phyloP scores from a whole-genome alignment of 1,140 invertebrate genomes.

The Trachymyrmex septentrionalis region DNA sequence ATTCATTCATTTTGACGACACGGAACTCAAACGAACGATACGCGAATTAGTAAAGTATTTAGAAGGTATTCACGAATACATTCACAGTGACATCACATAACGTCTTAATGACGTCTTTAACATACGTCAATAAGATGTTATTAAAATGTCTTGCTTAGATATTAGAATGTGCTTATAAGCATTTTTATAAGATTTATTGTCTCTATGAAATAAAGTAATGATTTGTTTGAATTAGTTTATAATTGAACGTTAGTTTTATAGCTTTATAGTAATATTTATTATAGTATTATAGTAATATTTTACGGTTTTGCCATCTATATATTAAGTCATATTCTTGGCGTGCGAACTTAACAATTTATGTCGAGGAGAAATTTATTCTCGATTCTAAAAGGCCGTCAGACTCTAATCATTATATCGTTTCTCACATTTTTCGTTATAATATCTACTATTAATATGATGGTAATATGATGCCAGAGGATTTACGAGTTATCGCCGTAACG shows the following conservation, averaged over 20 bases:
- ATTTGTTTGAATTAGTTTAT: neutral
- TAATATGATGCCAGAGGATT: neutral
- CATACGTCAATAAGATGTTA: too few species aligned
- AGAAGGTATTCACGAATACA: neutral
- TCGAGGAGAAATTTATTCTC: conserved; percentile 12
- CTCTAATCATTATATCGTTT: neutral
- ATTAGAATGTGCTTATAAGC: conserved; percentile 2
- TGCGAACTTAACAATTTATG: neutral
- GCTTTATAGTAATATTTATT: too few species aligned
- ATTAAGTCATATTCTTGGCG: neutral
- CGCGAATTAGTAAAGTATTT: neutral
- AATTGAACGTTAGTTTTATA: neutral
- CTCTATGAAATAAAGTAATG: neutral
- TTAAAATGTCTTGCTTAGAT: too few species aligned
- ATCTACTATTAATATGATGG: neutral
- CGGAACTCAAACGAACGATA: neutral
- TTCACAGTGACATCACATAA: too few species aligned
- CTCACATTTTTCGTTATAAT: neutral
- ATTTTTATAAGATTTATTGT: neutral
- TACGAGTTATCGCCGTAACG: too few species aligned
- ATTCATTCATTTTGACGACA: conserved; percentile 39
- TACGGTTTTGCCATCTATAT: neutral
- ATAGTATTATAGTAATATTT: neutral
- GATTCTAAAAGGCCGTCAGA: neutral
- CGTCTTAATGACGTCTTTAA: too few species aligned